Base-by-base conservation (phyloP, 2,888 invertebrate species). In the Sepiola atlantica region DNA sequence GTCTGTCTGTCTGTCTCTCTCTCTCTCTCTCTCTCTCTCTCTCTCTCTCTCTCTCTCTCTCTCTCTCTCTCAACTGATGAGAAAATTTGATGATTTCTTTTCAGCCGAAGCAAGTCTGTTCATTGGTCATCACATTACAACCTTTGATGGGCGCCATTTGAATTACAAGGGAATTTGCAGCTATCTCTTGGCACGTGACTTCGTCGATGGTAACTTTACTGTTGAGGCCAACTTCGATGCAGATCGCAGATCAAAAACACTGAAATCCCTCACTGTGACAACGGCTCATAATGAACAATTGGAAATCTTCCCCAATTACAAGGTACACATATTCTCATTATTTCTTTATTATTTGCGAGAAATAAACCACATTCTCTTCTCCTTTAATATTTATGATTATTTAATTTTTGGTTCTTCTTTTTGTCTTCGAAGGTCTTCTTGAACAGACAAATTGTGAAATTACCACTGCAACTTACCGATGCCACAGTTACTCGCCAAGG, bases 21-120 rank as follows among this genome's bases (percentile, higher is more conserved):
- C n/a, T n/a, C n/a, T n/a, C n/a, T n/a, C n/a, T n/a, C n/a, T n/a
- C n/a, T n/a, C n/a, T n/a, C n/a, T n/a, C n/a, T n/a, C n/a, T n/a
- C n/a, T n/a, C n/a, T n/a, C n/a, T n/a, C n/a, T n/a, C n/a, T n/a
- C n/a, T n/a, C n/a, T n/a, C n/a, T n/a, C n/a, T n/a, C n/a, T n/a
- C n/a, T n/a, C n/a, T n/a, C n/a, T n/a, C n/a, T n/a, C n/a, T n/a
- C n/a, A 32, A 77, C 0, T 77, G 1, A 77, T 18, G 14, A 77
- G 14, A 32, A n/a, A 32, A 24, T 57, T 77, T 32, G 0, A 16
- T 32, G 77, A 32, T 91, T 94, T 97, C 97, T 91, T 97, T 97
- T 90, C 97, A 99, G 99, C 98, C 77, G 98, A 98, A 97, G 99
- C 99, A 18, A 98, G 98, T 97, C 98, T 99, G 96, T 98, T 98